These are phyloP conservation scores for Cephalopterus ornatus DNA, from an alignment of 2,113 vertebrate genomes.

Conservation along the genomic window DNA sequence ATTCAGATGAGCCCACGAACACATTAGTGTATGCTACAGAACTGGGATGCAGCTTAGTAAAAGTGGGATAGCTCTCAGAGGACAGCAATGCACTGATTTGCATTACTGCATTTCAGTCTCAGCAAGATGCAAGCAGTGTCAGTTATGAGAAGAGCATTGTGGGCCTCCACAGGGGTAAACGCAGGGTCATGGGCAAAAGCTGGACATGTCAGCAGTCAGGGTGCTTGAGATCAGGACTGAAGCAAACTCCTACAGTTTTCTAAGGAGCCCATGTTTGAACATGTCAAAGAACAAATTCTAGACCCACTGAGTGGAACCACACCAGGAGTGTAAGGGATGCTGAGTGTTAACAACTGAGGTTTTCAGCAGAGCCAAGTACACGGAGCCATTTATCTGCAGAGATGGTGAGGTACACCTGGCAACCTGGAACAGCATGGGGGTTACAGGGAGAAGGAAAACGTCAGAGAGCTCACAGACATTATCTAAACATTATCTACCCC, in stretches of 20 bases:
- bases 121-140: neutral
- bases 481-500: neutral
- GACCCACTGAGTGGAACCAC: neutral
- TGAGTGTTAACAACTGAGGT: neutral
- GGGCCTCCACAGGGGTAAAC: neutral
- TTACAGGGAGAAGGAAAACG: neutral
- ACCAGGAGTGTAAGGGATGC: neutral
- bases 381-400: accelerated
- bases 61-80: neutral
- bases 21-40: neutral
- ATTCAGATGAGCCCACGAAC: neutral
- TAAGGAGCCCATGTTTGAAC: neutral
- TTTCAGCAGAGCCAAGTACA: neutral
- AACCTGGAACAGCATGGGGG: accelerated
- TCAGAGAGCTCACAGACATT: neutral
- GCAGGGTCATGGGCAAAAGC: accelerated
- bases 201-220: neutral
- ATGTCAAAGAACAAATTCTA: neutral
- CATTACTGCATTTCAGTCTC: neutral
- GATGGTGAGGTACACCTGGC: neutral
- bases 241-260: neutral
- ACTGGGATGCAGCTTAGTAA: neutral
- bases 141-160: accelerated
- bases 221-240: neutral
- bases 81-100: neutral